Evolutionary conservation across 2,888 invertebrate species (phyloP).

Genomic region (Drosophila merina): DNA sequence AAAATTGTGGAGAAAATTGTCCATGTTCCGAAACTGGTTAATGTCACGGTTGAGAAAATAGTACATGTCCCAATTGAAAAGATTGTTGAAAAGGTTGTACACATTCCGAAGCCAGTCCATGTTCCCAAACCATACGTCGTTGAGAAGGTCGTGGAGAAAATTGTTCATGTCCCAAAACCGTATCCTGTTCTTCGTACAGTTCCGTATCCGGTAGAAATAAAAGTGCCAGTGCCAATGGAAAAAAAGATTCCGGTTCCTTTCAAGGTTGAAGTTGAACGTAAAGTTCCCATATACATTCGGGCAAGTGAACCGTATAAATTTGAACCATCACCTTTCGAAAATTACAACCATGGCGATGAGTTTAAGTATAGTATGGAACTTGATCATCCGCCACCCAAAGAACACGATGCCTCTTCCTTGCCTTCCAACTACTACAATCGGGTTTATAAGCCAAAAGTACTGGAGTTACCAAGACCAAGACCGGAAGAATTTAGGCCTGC

Average conservation of each 20-base stretch:
- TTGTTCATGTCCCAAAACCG: conserved; percentile 85
- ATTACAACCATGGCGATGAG: conserved; percentile 50
- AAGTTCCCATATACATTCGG: conserved; percentile 82
- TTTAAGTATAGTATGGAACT: conserved; percentile 33
- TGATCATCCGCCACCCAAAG: conserved; percentile 52
- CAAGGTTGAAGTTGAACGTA: conserved; percentile 84
- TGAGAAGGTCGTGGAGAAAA: conserved; percentile 84
- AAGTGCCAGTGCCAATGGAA: conserved; percentile 83
- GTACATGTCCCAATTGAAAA: conserved; percentile 83
- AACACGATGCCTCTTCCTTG: conserved; percentile 39
- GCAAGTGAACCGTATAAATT: conserved; percentile 82
- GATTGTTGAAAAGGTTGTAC: conserved; percentile 85
- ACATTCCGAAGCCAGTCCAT: conserved; percentile 85
- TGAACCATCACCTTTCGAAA: conserved; percentile 55
- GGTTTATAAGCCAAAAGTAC: conserved; percentile 32
- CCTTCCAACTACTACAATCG: conserved; percentile 39
- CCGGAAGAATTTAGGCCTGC: conserved; percentile 9
- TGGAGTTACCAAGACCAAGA: conserved; percentile 14
- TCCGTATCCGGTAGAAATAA: conserved; percentile 64
- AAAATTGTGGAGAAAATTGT: conserved; percentile 84
- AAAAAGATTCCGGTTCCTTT: conserved; percentile 68
- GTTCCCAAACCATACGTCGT: conserved; percentile 85
- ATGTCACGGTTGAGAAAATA: conserved; percentile 85
- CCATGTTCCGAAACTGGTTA: conserved; percentile 85
- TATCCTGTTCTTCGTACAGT: conserved; percentile 69